Evolutionary conservation across 2,797 vertebrate genomes (phyloP), one percentile per base, ranked within the genome.

Genomic region (Onychomys leucogaster): DNA sequence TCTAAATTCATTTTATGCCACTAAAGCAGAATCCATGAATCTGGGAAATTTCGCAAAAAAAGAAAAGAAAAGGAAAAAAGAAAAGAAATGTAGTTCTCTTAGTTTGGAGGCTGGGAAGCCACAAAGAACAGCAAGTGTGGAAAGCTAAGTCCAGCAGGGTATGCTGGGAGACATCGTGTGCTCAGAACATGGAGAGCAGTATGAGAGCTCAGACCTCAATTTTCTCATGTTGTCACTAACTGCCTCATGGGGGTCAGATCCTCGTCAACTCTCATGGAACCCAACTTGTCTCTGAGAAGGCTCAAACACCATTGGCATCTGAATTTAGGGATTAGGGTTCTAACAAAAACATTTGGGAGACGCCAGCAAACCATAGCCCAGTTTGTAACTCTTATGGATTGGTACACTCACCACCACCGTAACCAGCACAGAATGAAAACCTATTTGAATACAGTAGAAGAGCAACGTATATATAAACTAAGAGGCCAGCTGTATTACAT

Each of bases 391-490:
- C 34, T n/a, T 29, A 77, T 7, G 49, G 67, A 78, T 52, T 83
- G 27, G 13, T 46, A 13, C 71, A 73, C 43, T 29, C 14, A 80
- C 5, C 6, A 43, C 59, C 89, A 69, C 52, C 52, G 52, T 67
- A 92, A n/a, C 65, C 49, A 89, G 55, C 46, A 90, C 32, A 89
- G 6, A 89, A 94, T 43, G 85, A 96, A 96, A 96, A 86, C 12
- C 10, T 3, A 65, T 21, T 61, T 43, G 52, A 84, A 71, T 46
- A 46, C 82, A 94, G 69, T 23, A 81, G 29, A 90, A 94, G 69
- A 69, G 4, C 37, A 27, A 8, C 12, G 86, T 85, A 65, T 9
- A 94, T 95, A 76, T 12, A 81, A 32, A 75, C 43, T 87, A 86
- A 90, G 75, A 87, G 25, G 76, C 21, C 87, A 80, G 25, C 34